Conservation (phyloP, 2,113 vertebrate species). For the Parotia lawesii region DNA sequence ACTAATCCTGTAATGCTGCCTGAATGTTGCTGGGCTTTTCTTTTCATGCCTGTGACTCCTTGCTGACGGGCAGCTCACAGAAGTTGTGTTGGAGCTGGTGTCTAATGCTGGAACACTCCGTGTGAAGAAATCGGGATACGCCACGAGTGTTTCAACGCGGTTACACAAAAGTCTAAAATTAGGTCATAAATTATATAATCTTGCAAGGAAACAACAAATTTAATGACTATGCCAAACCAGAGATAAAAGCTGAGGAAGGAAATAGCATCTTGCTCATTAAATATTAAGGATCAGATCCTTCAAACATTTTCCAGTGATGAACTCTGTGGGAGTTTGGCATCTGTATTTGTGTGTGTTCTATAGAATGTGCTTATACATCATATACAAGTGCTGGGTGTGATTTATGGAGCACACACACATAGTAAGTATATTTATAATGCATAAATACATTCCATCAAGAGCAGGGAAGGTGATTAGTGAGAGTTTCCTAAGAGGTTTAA, state of each 20-base stretch:
- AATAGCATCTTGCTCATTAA: constrained; percentile 65
- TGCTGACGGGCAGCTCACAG: background rate
- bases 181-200: constrained; percentile 67
- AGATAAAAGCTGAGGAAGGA: constrained; percentile 62
- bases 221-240: constrained; percentile 56
- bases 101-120: background rate
- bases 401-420: constrained; percentile 11
- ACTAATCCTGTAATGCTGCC: background rate
- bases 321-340: constrained; percentile 61
- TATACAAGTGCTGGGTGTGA: constrained; percentile 27
- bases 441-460: constrained; percentile 39
- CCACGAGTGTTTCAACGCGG: background rate
- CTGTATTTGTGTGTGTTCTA: constrained; percentile 46
- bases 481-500: constrained; percentile 45
- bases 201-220: constrained; percentile 53
- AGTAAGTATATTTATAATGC: constrained; percentile 51
- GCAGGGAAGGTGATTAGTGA: constrained; percentile 49
- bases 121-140: background rate
- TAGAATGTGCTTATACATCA: constrained; percentile 53
- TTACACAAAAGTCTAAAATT: constrained; percentile 50
- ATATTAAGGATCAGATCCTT: constrained; percentile 63
- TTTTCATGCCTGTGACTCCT: background rate
- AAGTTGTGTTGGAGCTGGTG: background rate
- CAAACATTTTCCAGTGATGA: constrained; percentile 43
- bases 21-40: background rate